phyloP scores from a whole-genome alignment of 2,113 vertebrate species.

The Sclerurus mexicanus region DNA sequence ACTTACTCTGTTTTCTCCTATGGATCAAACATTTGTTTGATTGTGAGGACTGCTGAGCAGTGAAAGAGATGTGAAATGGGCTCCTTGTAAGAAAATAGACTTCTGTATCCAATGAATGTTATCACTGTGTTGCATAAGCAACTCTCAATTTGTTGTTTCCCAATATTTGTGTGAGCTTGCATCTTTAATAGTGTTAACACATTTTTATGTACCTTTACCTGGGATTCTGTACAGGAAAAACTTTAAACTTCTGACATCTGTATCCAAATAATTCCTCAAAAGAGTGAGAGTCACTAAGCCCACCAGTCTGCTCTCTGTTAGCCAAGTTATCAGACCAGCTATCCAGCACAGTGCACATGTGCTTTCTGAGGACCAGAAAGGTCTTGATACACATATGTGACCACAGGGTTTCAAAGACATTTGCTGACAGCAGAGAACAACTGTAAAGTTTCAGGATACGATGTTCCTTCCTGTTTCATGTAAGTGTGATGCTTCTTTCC shows the following conservation, averaged over 20 bases:
- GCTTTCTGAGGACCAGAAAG: not conserved
- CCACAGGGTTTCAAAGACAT: fast-evolving
- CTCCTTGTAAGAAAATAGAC: not conserved
- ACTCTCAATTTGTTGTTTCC: not conserved
- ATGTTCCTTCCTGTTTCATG: not conserved
- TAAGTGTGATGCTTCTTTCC: not conserved
- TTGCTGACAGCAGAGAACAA: not conserved
- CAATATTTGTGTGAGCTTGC: not conserved
- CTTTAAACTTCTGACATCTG: not conserved
- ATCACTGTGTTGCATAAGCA: not conserved
- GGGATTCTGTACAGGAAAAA: not conserved
- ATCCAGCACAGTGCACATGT: not conserved
- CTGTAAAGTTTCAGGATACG: not conserved
- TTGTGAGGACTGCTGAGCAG: not conserved
- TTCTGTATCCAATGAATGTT: not conserved
- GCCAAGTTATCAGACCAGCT: not conserved
- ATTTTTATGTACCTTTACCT: not conserved
- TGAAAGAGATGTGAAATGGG: not conserved
- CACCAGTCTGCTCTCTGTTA: not conserved
- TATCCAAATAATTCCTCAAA: not conserved
- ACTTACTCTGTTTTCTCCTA: not conserved
- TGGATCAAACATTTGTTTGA: not conserved
- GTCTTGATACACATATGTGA: too few species aligned
- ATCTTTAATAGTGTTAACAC: not conserved
- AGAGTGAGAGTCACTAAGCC: not conserved